Conservation (phyloP, 2,888 invertebrate genomes). For the Rhopalosiphum nymphaeae region DNA sequence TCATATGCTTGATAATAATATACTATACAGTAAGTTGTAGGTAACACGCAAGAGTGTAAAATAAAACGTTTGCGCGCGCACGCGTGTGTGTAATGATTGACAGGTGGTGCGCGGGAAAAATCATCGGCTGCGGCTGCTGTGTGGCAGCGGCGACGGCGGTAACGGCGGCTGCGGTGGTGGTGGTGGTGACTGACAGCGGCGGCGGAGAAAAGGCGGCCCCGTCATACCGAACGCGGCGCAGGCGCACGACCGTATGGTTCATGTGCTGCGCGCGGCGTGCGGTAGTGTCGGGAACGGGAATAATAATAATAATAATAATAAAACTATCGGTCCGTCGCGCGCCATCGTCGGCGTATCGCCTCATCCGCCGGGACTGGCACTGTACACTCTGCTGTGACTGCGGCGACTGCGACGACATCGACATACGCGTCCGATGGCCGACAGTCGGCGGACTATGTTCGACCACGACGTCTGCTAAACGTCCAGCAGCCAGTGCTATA, state of each 20-base stretch:
- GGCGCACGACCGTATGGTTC: conserved; percentile 26
- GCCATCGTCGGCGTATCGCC: conserved; percentile 54
- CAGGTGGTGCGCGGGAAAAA: conserved; percentile 68
- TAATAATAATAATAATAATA: neutral
- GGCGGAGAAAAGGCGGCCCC: conserved; percentile 57
- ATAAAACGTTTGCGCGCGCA: neutral
- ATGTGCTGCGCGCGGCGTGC: conserved; percentile 21
- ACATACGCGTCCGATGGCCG: conserved; percentile 59
- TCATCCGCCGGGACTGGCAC: neutral
- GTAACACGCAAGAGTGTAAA: neutral
- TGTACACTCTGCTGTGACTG: neutral
- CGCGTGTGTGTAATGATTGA: conserved; percentile 53
- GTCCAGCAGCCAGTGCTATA: neutral
- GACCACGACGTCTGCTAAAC: conserved; percentile 17
- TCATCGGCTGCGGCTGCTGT: conserved; percentile 66
- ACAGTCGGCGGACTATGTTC: conserved; percentile 57
- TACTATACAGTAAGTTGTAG: neutral
- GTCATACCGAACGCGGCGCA: conserved; percentile 31
- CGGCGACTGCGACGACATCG: conserved; percentile 19
- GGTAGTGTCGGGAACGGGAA: neutral
- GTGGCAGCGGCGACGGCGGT: conserved; percentile 38
- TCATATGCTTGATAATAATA: neutral
- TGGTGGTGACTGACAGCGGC: conserved; percentile 19
- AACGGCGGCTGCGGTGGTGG: neutral
- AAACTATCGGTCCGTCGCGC: conserved; percentile 55